Base-by-base conservation (phyloP, 2,888 invertebrate species). In the Tachina grossa region DNA sequence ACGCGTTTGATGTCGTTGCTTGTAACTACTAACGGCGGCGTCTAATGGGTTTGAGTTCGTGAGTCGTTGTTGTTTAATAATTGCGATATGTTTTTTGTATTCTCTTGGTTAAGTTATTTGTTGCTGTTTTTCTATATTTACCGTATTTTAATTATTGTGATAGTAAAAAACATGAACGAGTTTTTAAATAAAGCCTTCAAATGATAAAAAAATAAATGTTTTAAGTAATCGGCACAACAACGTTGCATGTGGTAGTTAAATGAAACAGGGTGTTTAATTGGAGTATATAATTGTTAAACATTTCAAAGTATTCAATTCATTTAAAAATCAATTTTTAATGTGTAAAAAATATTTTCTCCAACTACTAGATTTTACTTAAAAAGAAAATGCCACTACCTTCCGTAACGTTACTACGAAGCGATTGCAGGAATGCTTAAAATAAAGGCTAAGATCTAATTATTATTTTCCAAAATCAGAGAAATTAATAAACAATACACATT, bases 121-220 rank as follows among this genome's bases (percentile, higher is more conserved):
- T 61, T 65, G n/a, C 51, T 66, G 16, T 45, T 39, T 78, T 65
- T 69, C 72, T 66, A 41, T 76, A 77, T 81, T 86, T 75, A 85
- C 81, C 83, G 83, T 87, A 85, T 87, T 87, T 78, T 88, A 87
- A 88, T 87, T 88, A 87, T 87, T 84, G 72, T 79, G 72, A 83
- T 84, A 83, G 83, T 61, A 66, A 85, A 22, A 80, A 78, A 86
- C 80, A 82, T 74, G 85, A 85, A 86, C 84, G 81, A 45, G 41
- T 79, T 78, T 86, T 83, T 72, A 63, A 81, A 81, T 81, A 74
- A 81, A 65, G 39, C 65, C 74, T 81, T 74, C 76, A 55, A 51
- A 41, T 19, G 59, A 19, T 53, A 63, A 61, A 13, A 61, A 69
- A 51, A 14, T 9, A 63, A 57, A 41, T 22, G 6, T 45, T 57